phyloP scores from a whole-genome alignment of 2,113 vertebrate genomes.

The Jacana jacana region DNA sequence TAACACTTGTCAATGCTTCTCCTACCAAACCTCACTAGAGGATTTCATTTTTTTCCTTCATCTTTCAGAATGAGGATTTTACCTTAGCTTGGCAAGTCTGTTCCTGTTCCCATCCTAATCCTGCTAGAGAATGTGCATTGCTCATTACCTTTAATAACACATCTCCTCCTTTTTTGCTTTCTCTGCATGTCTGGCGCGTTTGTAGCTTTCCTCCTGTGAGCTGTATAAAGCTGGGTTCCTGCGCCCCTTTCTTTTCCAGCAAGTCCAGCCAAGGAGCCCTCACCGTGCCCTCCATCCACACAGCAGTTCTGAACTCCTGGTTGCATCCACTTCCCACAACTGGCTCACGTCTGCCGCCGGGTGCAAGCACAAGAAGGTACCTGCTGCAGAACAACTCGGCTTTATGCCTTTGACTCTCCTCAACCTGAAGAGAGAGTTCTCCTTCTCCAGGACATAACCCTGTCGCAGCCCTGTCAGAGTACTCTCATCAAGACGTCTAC shows the following conservation, averaged over 20 bases:
- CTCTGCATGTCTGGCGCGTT: background rate
- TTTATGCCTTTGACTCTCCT: background rate
- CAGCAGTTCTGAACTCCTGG: background rate
- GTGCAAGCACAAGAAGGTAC: background rate
- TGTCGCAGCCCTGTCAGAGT: background rate
- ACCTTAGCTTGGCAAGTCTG: slow-evolving; percentile 5
- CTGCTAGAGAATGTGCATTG: background rate
- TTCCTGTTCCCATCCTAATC: slow-evolving; percentile 15
- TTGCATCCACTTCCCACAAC: background rate
- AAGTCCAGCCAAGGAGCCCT: background rate
- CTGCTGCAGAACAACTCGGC: background rate
- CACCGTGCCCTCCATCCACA: background rate
- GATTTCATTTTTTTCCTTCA: background rate
- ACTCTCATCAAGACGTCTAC: background rate
- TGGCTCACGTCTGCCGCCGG: rapidly evolving
- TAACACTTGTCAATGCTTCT: background rate
- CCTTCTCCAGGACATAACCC: background rate
- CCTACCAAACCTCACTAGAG: background rate
- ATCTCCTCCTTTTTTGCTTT: background rate
- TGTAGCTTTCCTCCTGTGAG: background rate
- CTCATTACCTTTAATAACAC: slow-evolving; percentile 3
- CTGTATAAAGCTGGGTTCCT: background rate
- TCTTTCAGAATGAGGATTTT: slow-evolving; percentile 21
- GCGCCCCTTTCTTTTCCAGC: background rate
- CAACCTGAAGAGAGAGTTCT: background rate